phyloP scores from a whole-genome alignment of 1,140 invertebrate species.

The Latrodectus geometricus region DNA sequence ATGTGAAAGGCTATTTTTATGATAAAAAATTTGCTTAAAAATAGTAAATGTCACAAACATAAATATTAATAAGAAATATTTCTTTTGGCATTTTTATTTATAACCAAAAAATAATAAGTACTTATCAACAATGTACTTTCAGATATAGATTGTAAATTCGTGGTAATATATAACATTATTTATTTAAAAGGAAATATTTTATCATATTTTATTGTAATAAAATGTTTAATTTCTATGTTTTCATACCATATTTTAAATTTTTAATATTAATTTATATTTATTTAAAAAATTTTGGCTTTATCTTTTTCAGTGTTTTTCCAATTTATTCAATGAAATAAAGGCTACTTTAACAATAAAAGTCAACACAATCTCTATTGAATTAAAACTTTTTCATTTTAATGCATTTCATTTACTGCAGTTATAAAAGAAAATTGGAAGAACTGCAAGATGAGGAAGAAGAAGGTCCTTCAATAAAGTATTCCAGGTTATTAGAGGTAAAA shows the following conservation, averaged over 20 bases:
- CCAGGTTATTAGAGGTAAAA: constrained; percentile 63
- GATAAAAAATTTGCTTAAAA: too few species aligned
- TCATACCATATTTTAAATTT: not conserved
- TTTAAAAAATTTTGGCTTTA: not conserved
- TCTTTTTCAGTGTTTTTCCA: not conserved
- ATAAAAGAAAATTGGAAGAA: constrained; percentile 67
- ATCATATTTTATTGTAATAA: not conserved
- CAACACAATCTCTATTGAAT: not conserved
- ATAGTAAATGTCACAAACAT: too few species aligned
- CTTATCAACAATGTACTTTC: too few species aligned
- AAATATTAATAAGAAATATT: too few species aligned
- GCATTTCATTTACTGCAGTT: constrained; percentile 63
- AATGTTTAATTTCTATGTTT: not conserved
- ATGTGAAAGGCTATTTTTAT: too few species aligned
- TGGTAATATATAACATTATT: too few species aligned
- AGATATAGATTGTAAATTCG: too few species aligned
- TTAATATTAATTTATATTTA: too few species aligned
- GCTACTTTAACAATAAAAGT: too few species aligned
- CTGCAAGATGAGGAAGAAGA: constrained; percentile 67
- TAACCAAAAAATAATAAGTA: too few species aligned
- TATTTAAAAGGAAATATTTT: too few species aligned
- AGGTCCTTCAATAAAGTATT: constrained; percentile 64
- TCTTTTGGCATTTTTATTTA: too few species aligned
- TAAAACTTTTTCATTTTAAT: not conserved
- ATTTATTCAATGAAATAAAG: not conserved